Evolutionary conservation across 2,113 vertebrate species (phyloP).

Genomic region (Cinclus cinclus): DNA sequence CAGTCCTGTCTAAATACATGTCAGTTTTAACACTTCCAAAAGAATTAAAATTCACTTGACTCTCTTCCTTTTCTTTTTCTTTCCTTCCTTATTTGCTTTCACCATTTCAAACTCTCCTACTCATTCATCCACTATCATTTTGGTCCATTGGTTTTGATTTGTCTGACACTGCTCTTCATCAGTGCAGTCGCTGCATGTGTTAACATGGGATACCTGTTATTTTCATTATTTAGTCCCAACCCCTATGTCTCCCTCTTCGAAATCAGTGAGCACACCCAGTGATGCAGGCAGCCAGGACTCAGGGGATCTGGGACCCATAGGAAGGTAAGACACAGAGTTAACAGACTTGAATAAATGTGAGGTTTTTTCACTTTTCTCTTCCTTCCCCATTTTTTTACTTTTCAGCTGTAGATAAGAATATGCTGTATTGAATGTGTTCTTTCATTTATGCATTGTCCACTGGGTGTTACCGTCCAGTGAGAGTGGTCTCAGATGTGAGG

Average conservation of each 20-base stretch:
- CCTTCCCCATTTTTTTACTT: not conserved
- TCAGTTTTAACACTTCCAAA: slow-evolving; percentile 69
- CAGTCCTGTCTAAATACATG: slow-evolving; percentile 73
- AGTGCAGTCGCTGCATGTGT: slow-evolving; percentile 84
- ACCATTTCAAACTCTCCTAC: slow-evolving; percentile 78
- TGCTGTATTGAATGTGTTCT: not conserved
- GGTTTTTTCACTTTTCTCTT: not conserved
- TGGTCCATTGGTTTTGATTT: slow-evolving; percentile 76
- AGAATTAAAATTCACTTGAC: slow-evolving; percentile 77
- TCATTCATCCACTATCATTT: slow-evolving; percentile 73
- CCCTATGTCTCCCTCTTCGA: slow-evolving; percentile 95
- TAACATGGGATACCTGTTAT: slow-evolving; percentile 87
- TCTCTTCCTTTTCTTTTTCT: slow-evolving; percentile 79
- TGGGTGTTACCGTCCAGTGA: not conserved
- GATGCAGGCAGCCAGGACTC: slow-evolving; percentile 97
- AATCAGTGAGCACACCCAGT: slow-evolving; percentile 98
- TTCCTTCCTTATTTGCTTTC: slow-evolving; percentile 70
- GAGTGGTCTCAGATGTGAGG: not conserved
- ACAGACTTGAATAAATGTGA: not conserved
- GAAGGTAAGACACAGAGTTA: slow-evolving; percentile 81
- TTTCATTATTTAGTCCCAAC: slow-evolving; percentile 93
- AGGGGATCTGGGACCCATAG: slow-evolving; percentile 84
- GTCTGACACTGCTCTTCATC: slow-evolving; percentile 80
- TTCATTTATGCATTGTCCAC: not conserved
- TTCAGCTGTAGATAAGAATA: not conserved